Base-by-base conservation (phyloP, 2,888 invertebrate species). In the Melipona beecheii region DNA sequence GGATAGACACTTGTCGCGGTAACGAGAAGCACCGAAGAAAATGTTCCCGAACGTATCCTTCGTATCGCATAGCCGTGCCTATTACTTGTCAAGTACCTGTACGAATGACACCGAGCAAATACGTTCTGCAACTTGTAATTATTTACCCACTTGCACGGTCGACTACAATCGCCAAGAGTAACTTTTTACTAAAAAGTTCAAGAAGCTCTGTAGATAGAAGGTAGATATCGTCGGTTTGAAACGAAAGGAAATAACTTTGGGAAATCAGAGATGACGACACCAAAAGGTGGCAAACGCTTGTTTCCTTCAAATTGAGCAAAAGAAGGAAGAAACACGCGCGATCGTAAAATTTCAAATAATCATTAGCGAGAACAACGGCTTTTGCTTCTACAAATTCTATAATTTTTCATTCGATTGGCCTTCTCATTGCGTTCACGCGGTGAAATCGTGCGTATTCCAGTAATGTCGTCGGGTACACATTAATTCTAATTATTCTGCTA, bases 401-500 rank as follows among this genome's bases (percentile, higher is more conserved):
- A 62, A n/a, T 13, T 24, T 27, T 50, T 66, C n/a, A 43, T 3
- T n/a, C 68, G 68, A 50, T 68, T 50, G 50, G 4, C n/a, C 24
- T 68, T 19, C 4, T 19, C 36, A 27, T 2, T 27, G 24, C 11
- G 31, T 21, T 68, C 19, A 6, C 49, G 31, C 4, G 17, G 5
- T 19, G 15, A 50, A 17, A 49, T 68, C n/a, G 19, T 15, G 19
- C 24, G 50, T 58, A 54, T 64, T 77, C 11, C 52, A 54, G 80
- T 76, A 81, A 74, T 76, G 71, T 68, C 75, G 52, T n/a, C 27
- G 36, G 65, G 54, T n/a, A n/a, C 54, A 64, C 80, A 85, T 87
- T 82, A 82, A 85, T 87, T 82, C 66, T 77, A 87, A 84, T 87
- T 87, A 87, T 73, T 72, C 62, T 27, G 56, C 21, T 58, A 65